phyloP scores from a whole-genome alignment of 2,888 invertebrate genomes.

The Drosophila demipolita region DNA sequence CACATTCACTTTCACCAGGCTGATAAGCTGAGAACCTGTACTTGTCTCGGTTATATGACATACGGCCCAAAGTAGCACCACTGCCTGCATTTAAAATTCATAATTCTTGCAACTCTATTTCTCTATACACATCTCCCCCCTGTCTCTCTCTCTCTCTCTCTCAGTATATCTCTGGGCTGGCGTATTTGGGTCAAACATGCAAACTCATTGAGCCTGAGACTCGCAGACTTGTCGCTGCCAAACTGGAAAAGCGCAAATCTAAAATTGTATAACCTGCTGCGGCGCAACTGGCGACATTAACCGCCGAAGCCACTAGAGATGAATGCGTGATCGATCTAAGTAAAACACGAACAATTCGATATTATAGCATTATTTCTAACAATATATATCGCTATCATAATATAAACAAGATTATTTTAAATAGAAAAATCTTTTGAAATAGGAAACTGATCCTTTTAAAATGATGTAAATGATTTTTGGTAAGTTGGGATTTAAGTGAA shows the following conservation, averaged over 20 bases:
- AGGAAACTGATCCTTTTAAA: background rate
- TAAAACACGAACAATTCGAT: constrained; percentile 13
- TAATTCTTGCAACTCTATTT: constrained; percentile 41
- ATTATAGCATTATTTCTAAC: background rate
- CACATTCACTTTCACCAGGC: constrained; percentile 72
- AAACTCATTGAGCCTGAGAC: constrained; percentile 65
- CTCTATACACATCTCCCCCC: constrained; percentile 13
- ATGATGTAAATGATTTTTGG: background rate
- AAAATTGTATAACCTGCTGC: constrained; percentile 78
- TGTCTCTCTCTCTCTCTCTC: constrained; percentile 25
- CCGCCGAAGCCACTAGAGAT: constrained; percentile 37
- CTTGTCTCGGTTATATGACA: constrained; percentile 25
- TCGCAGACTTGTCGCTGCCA: constrained; percentile 53
- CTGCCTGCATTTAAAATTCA: constrained; percentile 49
- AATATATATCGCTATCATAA: background rate
- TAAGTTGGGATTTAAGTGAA: background rate
- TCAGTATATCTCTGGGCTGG: constrained; percentile 17
- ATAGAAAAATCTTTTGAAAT: background rate
- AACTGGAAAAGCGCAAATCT: constrained; percentile 76
- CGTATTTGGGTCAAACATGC: constrained; percentile 80
- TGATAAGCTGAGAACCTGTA: constrained; percentile 64
- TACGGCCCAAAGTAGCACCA: constrained; percentile 12
- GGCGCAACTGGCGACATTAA: constrained; percentile 20
- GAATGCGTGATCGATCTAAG: constrained; percentile 18
- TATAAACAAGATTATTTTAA: background rate